Conservation (phyloP, 2,113 vertebrate species). For the Labeo catla region DNA sequence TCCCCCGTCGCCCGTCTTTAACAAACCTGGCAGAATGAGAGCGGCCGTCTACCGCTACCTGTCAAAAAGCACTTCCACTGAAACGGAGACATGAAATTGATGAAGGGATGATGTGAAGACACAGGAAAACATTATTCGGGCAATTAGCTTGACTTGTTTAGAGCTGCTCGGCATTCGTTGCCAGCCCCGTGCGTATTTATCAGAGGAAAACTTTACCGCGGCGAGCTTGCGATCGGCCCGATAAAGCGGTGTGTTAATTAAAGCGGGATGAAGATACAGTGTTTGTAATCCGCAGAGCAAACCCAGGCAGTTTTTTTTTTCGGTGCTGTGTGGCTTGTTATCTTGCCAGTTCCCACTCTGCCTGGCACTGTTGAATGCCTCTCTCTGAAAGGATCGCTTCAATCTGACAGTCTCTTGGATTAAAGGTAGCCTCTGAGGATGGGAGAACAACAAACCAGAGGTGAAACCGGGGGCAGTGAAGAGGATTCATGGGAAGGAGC, state of each 20-base stretch:
- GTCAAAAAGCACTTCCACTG: conserved; percentile 61
- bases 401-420: conserved; percentile 78
- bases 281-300: conserved; percentile 71
- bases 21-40: conserved; percentile 51
- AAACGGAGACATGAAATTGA: conserved; percentile 53
- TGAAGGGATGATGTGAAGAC: conserved; percentile 61
- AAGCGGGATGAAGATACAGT: conserved; percentile 67
- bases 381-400: conserved; percentile 73
- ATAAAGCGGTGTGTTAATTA: conserved; percentile 76
- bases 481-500: conserved; percentile 59
- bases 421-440: conserved; percentile 73
- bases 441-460: conserved; percentile 70
- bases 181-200: conserved; percentile 63
- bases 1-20: conserved; percentile 30
- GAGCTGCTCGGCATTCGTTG: conserved; percentile 64
- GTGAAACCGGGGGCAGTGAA: conserved; percentile 75
- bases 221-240: conserved; percentile 74
- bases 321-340: conserved; percentile 65
- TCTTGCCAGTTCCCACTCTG: conserved; percentile 71
- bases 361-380: conserved; percentile 71
- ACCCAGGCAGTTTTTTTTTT: conserved; percentile 7
- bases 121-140: conserved; percentile 69
- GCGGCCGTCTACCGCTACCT: conserved; percentile 50
- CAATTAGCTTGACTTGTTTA: conserved; percentile 69
- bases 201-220: conserved; percentile 70